Percentiles rank a stretch among this genome's conserved stretches.
phyloP scores from a whole-genome alignment of 2,113 vertebrate species.

The Dipodomys ordii region DNA sequence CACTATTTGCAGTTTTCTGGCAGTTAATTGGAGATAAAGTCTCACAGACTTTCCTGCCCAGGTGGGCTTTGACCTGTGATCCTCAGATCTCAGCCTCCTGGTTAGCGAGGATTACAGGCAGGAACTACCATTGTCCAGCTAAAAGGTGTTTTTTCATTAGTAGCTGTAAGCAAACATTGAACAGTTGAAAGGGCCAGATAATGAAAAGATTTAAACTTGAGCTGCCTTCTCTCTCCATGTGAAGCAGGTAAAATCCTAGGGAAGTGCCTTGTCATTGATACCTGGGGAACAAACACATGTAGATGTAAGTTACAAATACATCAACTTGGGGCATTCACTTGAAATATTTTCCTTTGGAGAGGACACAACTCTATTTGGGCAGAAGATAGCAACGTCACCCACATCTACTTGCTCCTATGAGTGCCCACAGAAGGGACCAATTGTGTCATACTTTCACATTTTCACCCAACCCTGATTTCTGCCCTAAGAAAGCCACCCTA shows the following conservation, averaged over 20 bases:
- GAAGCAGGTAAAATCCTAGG: not conserved
- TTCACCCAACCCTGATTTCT: not conserved
- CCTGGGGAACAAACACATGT: not conserved
- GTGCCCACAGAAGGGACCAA: not conserved
- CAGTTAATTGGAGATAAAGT: no score
- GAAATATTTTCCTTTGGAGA: not conserved
- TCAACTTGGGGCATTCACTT: not conserved
- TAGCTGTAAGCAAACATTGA: not conserved
- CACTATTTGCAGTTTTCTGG: no score
- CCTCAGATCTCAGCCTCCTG: no score
- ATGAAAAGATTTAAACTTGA: not conserved
- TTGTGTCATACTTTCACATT: not conserved
- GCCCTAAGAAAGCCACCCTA: fast-evolving
- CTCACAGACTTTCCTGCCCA: no score
- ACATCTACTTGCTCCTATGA: not conserved
- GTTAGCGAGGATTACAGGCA: no score
- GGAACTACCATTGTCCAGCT: no score
- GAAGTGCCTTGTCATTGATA: not conserved
- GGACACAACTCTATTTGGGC: not conserved
- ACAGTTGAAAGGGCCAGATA: not conserved
- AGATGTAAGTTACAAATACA: not conserved
- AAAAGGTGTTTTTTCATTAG: not conserved
- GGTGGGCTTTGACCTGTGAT: no score
- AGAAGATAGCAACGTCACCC: not conserved
- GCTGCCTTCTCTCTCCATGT: not conserved